Evolutionary conservation across 2,888 invertebrate species (phyloP), one percentile per base, ranked within the genome.

Genomic region (Pyrochroa serraticornis): DNA sequence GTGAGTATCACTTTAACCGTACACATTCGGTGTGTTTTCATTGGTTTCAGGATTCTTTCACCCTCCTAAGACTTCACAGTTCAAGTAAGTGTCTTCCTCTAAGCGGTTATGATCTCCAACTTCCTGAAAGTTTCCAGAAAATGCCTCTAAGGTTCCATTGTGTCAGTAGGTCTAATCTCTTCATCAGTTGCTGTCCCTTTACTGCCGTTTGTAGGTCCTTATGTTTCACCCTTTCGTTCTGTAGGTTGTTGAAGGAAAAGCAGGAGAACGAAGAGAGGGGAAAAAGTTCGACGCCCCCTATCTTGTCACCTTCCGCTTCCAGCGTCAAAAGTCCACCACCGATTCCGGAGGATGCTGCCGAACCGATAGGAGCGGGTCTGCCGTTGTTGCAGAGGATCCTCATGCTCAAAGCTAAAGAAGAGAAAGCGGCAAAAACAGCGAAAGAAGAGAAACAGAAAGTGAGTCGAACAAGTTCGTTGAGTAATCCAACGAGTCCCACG

Each of bases 181-280:
- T n/a, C n/a, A n/a, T n/a, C n/a, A n/a, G n/a, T n/a, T n/a, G n/a
- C n/a, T n/a, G n/a, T n/a, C n/a, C n/a, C n/a, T n/a, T n/a, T n/a
- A n/a, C n/a, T n/a, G n/a, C n/a, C n/a, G 22, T 22, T 22, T 22
- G n/a, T n/a, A n/a, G 22, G 22, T 22, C 5, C 5, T 22, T 3
- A 5, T 3, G 22, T 22, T 22, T 22, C 5, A 22, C 5, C 5
- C 2, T 5, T 22, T 37, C 43, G 12, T 22, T 53, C 48, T 66
- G 35, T 46, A 74, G 91, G 71, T 80, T 93, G 38, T 83, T 94
- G 0, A 93, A 92, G 77, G 93, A 94, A 76, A 93, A 92, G 77
- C 92, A 93, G 77, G 84, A 84, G 69, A 82, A 83, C 70, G 85
- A 85, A 75, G 85, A 84, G 71, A 79, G 79, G 32, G 82, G 80